Conservation (phyloP, 2,888 invertebrate genomes). For the Phasia obesa region DNA sequence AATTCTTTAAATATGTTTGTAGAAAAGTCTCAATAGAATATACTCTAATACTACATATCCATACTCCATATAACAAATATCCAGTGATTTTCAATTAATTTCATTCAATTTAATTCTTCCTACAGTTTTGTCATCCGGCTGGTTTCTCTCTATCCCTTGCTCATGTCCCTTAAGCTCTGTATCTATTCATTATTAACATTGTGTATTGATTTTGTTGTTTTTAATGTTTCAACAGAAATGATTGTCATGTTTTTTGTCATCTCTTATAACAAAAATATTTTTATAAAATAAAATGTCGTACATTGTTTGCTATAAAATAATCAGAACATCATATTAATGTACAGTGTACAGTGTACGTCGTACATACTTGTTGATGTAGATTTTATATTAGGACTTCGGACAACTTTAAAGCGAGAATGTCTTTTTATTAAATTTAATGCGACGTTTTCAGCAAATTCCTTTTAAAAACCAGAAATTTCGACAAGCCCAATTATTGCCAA, state of each 20-base stretch:
- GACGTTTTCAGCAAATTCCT: too few species aligned
- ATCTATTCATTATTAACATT: conserved; percentile 32
- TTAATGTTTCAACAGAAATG: conserved; percentile 61
- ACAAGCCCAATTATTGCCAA: too few species aligned
- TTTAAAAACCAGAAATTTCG: too few species aligned
- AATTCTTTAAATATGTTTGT: background rate
- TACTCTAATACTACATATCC: background rate
- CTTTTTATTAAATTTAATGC: too few species aligned
- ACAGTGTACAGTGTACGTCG: too few species aligned
- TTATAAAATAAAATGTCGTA: conserved; percentile 14
- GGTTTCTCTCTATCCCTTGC: background rate
- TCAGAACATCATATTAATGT: background rate
- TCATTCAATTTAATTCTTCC: conserved; percentile 75
- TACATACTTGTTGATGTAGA: background rate
- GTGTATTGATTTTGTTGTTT: conserved; percentile 58
- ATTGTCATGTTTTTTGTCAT: conserved; percentile 36
- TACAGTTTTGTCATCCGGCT: conserved; percentile 12
- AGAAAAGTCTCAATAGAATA: background rate
- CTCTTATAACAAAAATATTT: conserved; percentile 31
- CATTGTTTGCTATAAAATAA: conserved; percentile 18
- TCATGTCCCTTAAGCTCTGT: conserved; percentile 1
- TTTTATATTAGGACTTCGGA: background rate
- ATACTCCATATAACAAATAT: conserved; percentile 20
- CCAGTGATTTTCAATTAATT: conserved; percentile 74
- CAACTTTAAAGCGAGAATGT: too few species aligned